Percentiles rank a stretch among this genome's conserved stretches.
phyloP scores from a whole-genome alignment of 1,140 invertebrate genomes.

The Drosophila nebulosa region DNA sequence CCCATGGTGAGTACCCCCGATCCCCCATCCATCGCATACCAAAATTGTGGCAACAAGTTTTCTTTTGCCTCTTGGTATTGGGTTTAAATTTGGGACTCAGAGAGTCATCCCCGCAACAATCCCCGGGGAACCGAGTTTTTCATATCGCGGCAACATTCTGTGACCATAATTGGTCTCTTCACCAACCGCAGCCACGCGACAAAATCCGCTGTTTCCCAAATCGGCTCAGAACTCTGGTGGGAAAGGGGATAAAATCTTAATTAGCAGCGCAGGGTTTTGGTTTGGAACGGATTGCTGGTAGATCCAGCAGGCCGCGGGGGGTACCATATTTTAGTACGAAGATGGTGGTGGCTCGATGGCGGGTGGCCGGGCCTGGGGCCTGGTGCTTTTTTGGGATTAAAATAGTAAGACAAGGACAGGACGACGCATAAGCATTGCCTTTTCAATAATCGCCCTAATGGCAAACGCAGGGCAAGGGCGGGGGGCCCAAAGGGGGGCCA shows the following conservation, averaged over 20 bases:
- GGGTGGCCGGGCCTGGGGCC: neutral
- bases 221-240: slow-evolving; percentile 18
- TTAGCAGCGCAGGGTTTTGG: slow-evolving; percentile 9
- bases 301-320: neutral
- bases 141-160: slow-evolving; percentile 18
- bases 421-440: slow-evolving; percentile 21
- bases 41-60: no score
- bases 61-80: neutral
- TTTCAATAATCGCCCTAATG: slow-evolving; percentile 44
- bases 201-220: slow-evolving; percentile 1
- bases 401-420: slow-evolving; percentile 12
- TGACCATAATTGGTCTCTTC: slow-evolving; percentile 27
- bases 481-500: neutral
- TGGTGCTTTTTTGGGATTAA: slow-evolving; percentile 7
- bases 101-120: neutral
- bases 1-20: slow-evolving; percentile 82
- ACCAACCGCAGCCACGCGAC: slow-evolving; percentile 21
- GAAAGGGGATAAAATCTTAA: slow-evolving; percentile 37
- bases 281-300: slow-evolving; percentile 4
- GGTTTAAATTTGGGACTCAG: slow-evolving; percentile 1
- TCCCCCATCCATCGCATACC: slow-evolving; percentile 6
- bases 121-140: slow-evolving; percentile 3
- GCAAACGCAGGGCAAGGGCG: neutral
- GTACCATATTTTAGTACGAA: slow-evolving; percentile 1
- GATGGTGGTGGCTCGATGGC: neutral